phyloP scores from a whole-genome alignment of 2,113 vertebrate genomes.

The Siniperca knerii region DNA sequence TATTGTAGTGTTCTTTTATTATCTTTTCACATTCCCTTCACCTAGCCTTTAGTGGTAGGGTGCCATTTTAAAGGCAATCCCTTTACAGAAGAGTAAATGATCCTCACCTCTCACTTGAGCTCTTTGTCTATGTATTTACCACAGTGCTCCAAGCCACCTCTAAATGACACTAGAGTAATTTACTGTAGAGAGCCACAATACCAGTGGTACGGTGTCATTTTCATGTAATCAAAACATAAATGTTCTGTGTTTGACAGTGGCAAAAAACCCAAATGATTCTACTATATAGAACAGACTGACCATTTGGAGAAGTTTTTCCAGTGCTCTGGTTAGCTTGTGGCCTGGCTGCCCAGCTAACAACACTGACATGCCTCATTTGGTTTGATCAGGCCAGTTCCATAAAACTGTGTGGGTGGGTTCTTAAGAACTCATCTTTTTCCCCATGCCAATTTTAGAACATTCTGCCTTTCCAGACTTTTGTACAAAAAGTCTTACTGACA shows the following conservation, averaged over 20 bases:
- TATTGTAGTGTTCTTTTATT: neutral
- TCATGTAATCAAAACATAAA: conserved; percentile 8
- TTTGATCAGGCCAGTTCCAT: no score
- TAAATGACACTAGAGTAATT: conserved; percentile 3
- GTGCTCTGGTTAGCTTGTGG: neutral
- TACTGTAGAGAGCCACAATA: conserved; percentile 8
- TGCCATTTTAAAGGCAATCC: neutral
- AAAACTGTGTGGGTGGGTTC: no score
- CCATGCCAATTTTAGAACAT: neutral
- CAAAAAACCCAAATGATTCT: neutral
- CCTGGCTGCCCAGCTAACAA: no score
- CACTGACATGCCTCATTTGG: neutral
- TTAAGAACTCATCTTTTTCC: neutral
- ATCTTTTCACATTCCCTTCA: conserved; percentile 6
- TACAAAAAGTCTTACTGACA: neutral
- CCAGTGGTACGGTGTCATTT: conserved; percentile 8
- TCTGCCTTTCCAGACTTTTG: no score
- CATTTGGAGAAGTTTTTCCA: neutral
- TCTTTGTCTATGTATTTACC: conserved; percentile 32
- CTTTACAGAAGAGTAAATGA: conserved; percentile 25
- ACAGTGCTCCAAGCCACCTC: neutral
- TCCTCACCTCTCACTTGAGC: conserved; percentile 21
- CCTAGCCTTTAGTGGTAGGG: neutral
- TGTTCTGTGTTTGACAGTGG: neutral
- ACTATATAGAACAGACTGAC: neutral